A percentile compares a stretch with the other conserved stretches of the same genome.
These are phyloP conservation scores for Drosophila elegans DNA, from an alignment of 1,140 invertebrate genomes.

Conservation along the genomic window DNA sequence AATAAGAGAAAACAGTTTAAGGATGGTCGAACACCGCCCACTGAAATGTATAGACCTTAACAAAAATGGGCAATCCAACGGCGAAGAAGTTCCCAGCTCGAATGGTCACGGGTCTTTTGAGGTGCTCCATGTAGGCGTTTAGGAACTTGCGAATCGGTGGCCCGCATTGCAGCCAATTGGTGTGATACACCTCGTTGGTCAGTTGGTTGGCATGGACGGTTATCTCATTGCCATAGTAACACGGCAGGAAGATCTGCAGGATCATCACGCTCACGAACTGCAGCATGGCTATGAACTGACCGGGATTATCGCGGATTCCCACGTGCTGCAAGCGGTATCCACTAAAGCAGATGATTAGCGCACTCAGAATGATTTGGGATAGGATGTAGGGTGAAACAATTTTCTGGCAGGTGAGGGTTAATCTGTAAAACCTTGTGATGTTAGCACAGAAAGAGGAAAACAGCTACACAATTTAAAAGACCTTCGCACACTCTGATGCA, in stretches of 20 bases:
- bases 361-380: constrained; percentile 73
- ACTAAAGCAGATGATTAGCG: constrained; percentile 79
- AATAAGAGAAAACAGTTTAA: neutral
- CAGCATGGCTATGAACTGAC: constrained; percentile 74
- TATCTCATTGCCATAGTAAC: constrained; percentile 75
- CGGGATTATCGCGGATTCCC: constrained; percentile 56
- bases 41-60: constrained; percentile 48
- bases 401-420: constrained; percentile 52
- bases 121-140: constrained; percentile 69
- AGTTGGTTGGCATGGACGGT: constrained; percentile 62
- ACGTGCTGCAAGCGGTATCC: constrained; percentile 67
- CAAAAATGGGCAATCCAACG: constrained; percentile 73
- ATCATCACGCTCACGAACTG: constrained; percentile 78
- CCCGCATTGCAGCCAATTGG: constrained; percentile 61
- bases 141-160: constrained; percentile 50
- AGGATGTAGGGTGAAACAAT: constrained; percentile 68
- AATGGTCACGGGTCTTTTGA: constrained; percentile 62
- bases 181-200: constrained; percentile 67
- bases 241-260: constrained; percentile 73
- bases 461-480: neutral
- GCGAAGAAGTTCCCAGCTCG: constrained; percentile 70
- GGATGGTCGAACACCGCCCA: too few species aligned
- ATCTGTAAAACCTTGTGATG: constrained; percentile 23
- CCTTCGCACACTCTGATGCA: constrained; percentile 59
- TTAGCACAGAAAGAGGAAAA: neutral